Percentiles rank a stretch among this genome's conserved stretches.
These are phyloP conservation scores for Cataglyphis cursor DNA, from an alignment of 2,888 invertebrate genomes.

Conservation along the genomic window DNA sequence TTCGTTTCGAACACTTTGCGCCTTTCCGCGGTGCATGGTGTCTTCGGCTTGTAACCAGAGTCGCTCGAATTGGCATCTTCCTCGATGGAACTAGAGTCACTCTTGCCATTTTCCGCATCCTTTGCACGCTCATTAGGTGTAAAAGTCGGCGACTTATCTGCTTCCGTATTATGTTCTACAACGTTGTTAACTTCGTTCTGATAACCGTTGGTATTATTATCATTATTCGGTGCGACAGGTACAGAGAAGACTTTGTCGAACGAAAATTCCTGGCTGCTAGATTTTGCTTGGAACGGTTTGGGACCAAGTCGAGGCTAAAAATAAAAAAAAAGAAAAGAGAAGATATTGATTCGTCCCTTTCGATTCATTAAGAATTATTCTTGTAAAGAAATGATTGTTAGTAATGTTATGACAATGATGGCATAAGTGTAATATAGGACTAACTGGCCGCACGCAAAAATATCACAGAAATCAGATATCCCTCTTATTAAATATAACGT, in stretches of 20 bases:
- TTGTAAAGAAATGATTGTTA: conserved; percentile 12
- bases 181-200: conserved; percentile 79
- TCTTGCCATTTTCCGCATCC: conserved; percentile 88
- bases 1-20: conserved; percentile 91
- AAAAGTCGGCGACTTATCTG: conserved; percentile 79
- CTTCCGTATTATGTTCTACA: conserved; percentile 77
- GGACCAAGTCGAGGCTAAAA: conserved; percentile 94
- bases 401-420: conserved; percentile 43
- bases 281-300: conserved; percentile 94
- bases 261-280: conserved; percentile 91
- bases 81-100: conserved; percentile 89
- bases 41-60: conserved; percentile 91
- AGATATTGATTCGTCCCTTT: neutral
- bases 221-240: conserved; percentile 90
- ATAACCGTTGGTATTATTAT: conserved; percentile 82
- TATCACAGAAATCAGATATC: conserved; percentile 20
- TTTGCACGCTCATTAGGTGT: conserved; percentile 80
- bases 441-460: conserved; percentile 23
- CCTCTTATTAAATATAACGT: conserved; percentile 13
- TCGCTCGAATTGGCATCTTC: conserved; percentile 90
- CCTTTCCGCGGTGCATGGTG: conserved; percentile 93
- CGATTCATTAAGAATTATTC: conserved; percentile 6
- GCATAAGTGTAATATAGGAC: conserved; percentile 1
- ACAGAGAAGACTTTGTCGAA: conserved; percentile 95
- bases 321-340: conserved; percentile 56